Conservation (phyloP, 1,140 invertebrate genomes). For the Leptopilina boulardi region DNA sequence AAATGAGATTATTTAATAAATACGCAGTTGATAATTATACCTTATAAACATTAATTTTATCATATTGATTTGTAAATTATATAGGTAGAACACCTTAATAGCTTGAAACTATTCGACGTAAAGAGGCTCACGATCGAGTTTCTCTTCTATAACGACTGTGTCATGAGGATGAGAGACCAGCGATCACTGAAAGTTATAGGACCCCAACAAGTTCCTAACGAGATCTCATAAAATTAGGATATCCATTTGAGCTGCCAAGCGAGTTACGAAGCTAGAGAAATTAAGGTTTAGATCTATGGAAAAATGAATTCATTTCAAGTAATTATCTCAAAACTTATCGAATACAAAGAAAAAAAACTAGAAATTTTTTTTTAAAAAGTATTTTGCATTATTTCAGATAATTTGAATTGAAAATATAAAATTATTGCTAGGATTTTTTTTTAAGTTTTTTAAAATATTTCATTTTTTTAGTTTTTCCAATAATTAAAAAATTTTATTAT, state of each 20-base stretch:
- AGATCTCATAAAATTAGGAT: conserved; percentile 28
- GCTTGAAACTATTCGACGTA: not conserved
- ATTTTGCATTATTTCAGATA: no score
- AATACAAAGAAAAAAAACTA: no score
- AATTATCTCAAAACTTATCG: not conserved
- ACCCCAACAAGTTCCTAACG: conserved; percentile 19
- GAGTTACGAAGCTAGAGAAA: not conserved
- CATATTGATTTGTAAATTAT: not conserved
- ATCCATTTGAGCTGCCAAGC: not conserved
- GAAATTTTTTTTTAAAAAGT: no score
- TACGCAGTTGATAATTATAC: no score
- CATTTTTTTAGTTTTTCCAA: no score
- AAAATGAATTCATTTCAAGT: not conserved
- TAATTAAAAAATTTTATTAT: no score
- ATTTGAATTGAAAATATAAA: no score
- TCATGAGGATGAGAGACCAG: conserved; percentile 7
- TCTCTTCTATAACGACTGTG: conserved; percentile 4
- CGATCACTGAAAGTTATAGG: conserved; percentile 2
- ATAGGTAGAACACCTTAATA: not conserved
- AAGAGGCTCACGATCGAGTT: conserved; percentile 10
- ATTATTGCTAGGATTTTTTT: no score
- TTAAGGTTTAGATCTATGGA: not conserved
- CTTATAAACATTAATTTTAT: no score
- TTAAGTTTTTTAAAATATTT: no score
- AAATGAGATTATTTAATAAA: no score